Evolutionary conservation across 2,888 invertebrate species (phyloP).

Genomic region (Parnassius mnemosyne): DNA sequence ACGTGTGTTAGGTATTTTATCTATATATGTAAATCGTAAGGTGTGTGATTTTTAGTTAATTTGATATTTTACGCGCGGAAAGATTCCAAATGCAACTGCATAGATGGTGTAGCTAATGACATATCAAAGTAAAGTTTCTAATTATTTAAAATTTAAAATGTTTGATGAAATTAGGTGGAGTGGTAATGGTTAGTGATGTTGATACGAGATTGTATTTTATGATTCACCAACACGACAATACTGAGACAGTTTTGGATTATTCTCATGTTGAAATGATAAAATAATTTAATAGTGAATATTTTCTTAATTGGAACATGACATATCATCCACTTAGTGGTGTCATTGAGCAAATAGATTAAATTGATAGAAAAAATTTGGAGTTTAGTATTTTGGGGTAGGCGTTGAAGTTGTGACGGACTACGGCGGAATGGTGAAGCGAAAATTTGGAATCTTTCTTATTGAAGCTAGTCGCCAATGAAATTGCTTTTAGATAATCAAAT

Average conservation of each 20-base stretch:
- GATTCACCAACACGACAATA: constrained; percentile 72
- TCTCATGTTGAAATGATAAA: constrained; percentile 66
- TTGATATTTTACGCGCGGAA: constrained; percentile 66
- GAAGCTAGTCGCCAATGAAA: constrained; percentile 75
- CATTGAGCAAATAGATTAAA: constrained; percentile 53
- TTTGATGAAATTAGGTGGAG: constrained; percentile 34
- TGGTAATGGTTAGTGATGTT: constrained; percentile 59
- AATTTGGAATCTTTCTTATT: constrained; percentile 78
- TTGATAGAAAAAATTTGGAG: constrained; percentile 48
- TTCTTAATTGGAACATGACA: constrained; percentile 59
- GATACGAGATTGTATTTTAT: constrained; percentile 50
- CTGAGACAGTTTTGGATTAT: constrained; percentile 59
- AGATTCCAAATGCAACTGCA: constrained; percentile 73
- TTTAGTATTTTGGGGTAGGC: constrained; percentile 36
- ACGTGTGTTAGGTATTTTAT: constrained; percentile 63
- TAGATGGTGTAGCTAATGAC: constrained; percentile 73
- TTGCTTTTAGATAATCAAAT: constrained; percentile 74
- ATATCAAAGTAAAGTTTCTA: constrained; percentile 75
- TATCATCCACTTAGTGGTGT: constrained; percentile 76
- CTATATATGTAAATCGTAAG: constrained; percentile 52
- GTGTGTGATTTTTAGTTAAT: constrained; percentile 71
- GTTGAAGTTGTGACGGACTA: constrained; percentile 18
- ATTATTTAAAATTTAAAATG: constrained; percentile 56
- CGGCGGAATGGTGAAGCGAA: constrained; percentile 33
- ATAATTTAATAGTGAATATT: constrained; percentile 76